phyloP scores from a whole-genome alignment of 2,113 vertebrate genomes.

The Leuciscus idus region DNA sequence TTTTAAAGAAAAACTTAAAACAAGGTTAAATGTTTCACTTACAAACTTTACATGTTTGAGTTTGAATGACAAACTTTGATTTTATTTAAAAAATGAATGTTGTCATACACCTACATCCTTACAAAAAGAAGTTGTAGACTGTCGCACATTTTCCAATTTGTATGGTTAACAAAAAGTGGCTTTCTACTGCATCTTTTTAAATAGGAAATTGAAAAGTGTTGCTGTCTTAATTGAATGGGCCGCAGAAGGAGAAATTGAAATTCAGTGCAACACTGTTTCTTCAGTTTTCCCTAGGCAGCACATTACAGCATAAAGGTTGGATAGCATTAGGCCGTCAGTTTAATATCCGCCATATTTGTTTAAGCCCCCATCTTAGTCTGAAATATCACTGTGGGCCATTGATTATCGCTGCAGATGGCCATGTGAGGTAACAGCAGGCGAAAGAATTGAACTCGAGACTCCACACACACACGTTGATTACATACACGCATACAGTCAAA shows the following conservation, averaged over 20 bases:
- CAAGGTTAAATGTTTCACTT: too few species aligned
- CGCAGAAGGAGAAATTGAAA: neutral
- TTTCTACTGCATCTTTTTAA: neutral
- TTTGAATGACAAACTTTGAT: too few species aligned
- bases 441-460: neutral
- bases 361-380: slow-evolving; percentile 14
- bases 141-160: neutral
- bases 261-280: neutral
- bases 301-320: neutral
- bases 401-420: slow-evolving; percentile 13
- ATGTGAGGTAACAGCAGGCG: neutral
- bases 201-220: neutral
- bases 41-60: too few species aligned
- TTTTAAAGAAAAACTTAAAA: too few species aligned
- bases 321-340: slow-evolving; percentile 2
- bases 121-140: neutral
- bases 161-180: neutral
- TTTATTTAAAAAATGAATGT: too few species aligned
- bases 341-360: neutral
- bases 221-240: neutral
- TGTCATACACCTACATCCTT: neutral
- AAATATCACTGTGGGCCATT: slow-evolving; percentile 14
- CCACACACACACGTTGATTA: neutral
- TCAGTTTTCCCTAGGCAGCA: neutral
- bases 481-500: neutral